These are phyloP conservation scores for Acleris sparsana DNA, from an alignment of 2,888 invertebrate species.

Conservation along the genomic window DNA sequence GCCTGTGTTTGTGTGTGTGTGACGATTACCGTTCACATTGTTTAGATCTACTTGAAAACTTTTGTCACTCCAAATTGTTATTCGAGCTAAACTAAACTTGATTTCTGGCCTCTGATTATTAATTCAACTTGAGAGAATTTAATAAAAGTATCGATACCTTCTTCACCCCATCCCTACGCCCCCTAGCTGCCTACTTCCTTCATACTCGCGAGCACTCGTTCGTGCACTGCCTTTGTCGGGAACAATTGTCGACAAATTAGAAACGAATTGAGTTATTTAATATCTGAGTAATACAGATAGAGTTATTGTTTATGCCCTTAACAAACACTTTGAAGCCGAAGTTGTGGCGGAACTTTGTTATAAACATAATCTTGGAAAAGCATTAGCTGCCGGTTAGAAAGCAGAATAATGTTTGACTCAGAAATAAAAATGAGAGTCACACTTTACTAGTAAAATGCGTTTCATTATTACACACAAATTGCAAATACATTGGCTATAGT, in stretches of 20 bases:
- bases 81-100: too few relatives aligned
- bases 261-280: slow-evolving; percentile 84
- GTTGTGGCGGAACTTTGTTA: neutral
- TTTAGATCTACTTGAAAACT: too few relatives aligned
- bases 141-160: slow-evolving; percentile 13
- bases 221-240: slow-evolving; percentile 81
- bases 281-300: slow-evolving; percentile 69
- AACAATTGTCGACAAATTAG: slow-evolving; percentile 84
- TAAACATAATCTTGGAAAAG: slow-evolving; percentile 4
- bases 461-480: too few relatives aligned
- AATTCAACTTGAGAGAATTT: neutral
- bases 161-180: slow-evolving; percentile 53
- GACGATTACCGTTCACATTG: too few relatives aligned
- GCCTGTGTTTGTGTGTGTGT: too few relatives aligned
- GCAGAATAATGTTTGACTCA: too few relatives aligned
- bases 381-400: neutral
- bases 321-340: slow-evolving; percentile 35
- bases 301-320: slow-evolving; percentile 66
- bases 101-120: too few relatives aligned
- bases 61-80: too few relatives aligned
- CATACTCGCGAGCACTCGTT: slow-evolving; percentile 82
- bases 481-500: too few relatives aligned
- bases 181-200: slow-evolving; percentile 80
- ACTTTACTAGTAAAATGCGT: too few relatives aligned
- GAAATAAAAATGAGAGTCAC: too few relatives aligned